Evolutionary conservation across 1,140 invertebrate species (phyloP), one percentile per base, ranked within the genome.

Genomic region (Euwallacea fornicatus): DNA sequence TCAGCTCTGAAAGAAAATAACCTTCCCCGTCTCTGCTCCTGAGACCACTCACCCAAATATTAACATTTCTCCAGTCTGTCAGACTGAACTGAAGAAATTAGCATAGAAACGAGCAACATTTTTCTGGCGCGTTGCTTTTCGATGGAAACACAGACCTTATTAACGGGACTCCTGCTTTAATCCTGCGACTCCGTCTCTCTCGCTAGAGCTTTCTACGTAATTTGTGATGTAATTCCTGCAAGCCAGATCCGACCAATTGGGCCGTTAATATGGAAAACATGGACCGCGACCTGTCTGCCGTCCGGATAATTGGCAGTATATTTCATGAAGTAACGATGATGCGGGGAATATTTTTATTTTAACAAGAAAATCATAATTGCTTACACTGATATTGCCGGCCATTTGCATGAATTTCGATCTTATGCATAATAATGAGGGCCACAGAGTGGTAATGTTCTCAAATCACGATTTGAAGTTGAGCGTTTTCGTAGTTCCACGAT

Each of bases 121-220:
- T 66, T 66, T 66, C 65, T 66, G 65, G 7, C 41, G 65, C 54
- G 65, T 46, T 66, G 65, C 44, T 65, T 65, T 65, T 65, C 46
- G 63, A 50, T 44, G 47, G 54, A 56, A 15, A 56, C 10, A 44
- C 42, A 33, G 55, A 13, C 10, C 65, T 44, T 58, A 66, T 56
- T 66, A 66, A 66, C 65, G 54, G 65, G 65, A 66, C 65, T 66
- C 44, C n/a, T 66, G 65, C 47, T 66, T 66, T 66, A 66, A 66
- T 56, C 65, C 53, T 7, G 53, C 65, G 33, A 42, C 65, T 15
- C 15, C 42, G 54, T 58, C 47, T 50, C n/a, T 13, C 55, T 66
- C 58, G 44, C n/a, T 56, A 43, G 53, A 54, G 53, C 42, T 56
- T 58, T 66, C 58, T 66, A 58, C 65, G 42, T 66, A 66, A 58